Evolutionary conservation across 2,113 vertebrate genomes (phyloP).

Genomic region (Mugil cephalus): DNA sequence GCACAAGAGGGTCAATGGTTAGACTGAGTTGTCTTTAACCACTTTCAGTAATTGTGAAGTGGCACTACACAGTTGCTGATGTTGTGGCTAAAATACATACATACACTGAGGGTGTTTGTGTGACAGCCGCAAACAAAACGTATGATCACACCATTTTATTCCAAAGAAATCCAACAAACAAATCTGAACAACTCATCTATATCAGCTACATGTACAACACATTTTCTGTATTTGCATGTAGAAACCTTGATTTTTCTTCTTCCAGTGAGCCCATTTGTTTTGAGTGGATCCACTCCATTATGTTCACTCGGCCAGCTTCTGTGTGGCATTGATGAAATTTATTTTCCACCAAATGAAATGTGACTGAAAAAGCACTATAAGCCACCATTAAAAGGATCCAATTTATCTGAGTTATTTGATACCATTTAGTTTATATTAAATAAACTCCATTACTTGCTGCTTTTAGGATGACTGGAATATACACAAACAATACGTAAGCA

Average conservation of each 20-base stretch:
- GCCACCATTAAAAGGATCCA: neutral
- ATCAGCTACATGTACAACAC: neutral
- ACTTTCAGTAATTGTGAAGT: too few relatives aligned
- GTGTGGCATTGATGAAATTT: neutral
- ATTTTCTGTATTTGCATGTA: neutral
- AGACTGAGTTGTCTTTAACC: too few relatives aligned
- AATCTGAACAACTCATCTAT: constrained; percentile 29
- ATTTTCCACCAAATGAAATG: neutral
- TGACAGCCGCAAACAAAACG: constrained; percentile 1
- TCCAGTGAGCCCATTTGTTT: constrained; percentile 5
- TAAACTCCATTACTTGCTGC: neutral
- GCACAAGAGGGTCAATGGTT: too few relatives aligned
- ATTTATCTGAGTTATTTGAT: neutral
- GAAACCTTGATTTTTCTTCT: neutral
- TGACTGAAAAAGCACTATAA: constrained; percentile 14
- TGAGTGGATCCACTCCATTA: neutral
- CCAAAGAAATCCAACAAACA: constrained; percentile 33
- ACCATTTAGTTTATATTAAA: neutral
- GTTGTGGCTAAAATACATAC: too few relatives aligned
- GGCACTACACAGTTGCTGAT: too few relatives aligned
- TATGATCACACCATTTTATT: constrained; percentile 52
- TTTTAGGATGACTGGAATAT: constrained; percentile 10
- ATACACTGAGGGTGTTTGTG: too few relatives aligned
- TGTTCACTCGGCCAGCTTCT: neutral
- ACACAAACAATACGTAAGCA: neutral